A percentile compares a stretch with the other conserved stretches of the same genome.
Evolutionary conservation across 2,797 vertebrate species (phyloP).

Genomic region (Pipistrellus nathusii): DNA sequence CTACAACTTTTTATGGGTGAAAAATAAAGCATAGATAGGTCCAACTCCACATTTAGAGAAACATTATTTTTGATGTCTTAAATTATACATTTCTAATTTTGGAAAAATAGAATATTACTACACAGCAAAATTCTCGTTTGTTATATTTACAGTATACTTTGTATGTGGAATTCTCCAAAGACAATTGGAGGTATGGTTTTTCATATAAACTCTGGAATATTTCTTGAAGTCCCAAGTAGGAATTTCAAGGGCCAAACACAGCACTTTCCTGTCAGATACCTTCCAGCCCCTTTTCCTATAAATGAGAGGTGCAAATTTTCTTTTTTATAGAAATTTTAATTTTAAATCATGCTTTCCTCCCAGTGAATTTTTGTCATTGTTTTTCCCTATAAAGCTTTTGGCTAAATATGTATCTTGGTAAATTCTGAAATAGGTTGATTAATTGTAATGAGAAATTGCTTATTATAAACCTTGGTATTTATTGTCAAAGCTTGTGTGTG

Average conservation of each 20-base stretch:
- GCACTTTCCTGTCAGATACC: neutral
- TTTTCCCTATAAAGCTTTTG: conserved; percentile 29
- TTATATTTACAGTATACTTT: neutral
- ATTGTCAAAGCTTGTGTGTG: neutral
- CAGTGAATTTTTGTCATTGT: neutral
- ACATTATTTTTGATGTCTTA: neutral
- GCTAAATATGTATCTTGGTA: neutral
- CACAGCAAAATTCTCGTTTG: neutral
- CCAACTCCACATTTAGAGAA: neutral
- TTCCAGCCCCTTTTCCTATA: neutral
- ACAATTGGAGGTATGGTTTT: neutral
- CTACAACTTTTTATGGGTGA: neutral
- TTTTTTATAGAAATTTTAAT: conserved; percentile 47
- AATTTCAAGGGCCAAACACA: neutral
- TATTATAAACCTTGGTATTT: neutral
- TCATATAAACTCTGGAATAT: neutral
- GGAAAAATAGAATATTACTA: neutral
- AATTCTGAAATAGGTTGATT: neutral
- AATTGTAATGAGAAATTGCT: neutral
- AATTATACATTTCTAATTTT: neutral
- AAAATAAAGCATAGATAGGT: neutral
- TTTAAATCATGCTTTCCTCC: conserved; percentile 40
- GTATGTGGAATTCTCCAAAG: neutral
- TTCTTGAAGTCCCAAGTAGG: neutral
- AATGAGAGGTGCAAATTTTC: neutral